Percentiles rank a stretch among this genome's conserved stretches.
Evolutionary conservation across 64 coral and sea anemone genomes (phyloP).

Genomic region (Orbicella faveolata): DNA sequence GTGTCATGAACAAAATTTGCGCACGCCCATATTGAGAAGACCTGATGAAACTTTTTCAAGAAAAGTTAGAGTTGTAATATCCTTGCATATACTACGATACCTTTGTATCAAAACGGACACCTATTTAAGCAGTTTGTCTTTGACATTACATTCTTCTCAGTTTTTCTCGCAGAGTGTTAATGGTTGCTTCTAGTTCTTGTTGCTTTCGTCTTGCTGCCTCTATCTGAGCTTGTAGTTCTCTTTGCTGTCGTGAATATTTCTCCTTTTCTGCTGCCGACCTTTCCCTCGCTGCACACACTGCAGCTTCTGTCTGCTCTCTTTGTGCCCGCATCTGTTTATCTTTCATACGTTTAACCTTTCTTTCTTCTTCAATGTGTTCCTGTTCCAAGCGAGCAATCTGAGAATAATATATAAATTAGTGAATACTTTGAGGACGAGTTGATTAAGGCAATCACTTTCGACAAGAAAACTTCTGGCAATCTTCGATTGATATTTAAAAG

Average conservation of each 20-base stretch:
- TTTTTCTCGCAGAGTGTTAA: neutral
- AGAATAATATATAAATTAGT: neutral
- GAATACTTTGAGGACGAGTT: no score
- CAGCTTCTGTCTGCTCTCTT: slow-evolving; percentile 1
- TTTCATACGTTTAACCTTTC: neutral
- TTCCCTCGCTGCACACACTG: neutral
- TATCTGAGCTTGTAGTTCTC: slow-evolving; percentile 15
- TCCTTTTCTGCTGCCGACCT: neutral
- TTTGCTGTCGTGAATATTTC: neutral
- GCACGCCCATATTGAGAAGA: no score
- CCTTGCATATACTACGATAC: no score
- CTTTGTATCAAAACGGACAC: neutral
- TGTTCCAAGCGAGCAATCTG: neutral
- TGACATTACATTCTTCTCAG: slow-evolving; percentile 7
- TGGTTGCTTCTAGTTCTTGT: neutral
- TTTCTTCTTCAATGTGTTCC: neutral
- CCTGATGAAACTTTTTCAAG: no score
- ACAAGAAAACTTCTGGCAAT: no score
- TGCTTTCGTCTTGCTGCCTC: neutral
- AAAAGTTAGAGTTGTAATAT: no score
- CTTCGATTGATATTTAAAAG: no score
- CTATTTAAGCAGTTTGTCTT: neutral
- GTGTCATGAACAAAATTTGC: no score
- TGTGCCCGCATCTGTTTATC: slow-evolving; percentile 12
- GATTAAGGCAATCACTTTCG: no score